Percentiles rank a stretch among this genome's conserved stretches.
These are phyloP conservation scores for Drosophila cognata DNA, from an alignment of 2,888 invertebrate genomes.

Conservation along the genomic window DNA sequence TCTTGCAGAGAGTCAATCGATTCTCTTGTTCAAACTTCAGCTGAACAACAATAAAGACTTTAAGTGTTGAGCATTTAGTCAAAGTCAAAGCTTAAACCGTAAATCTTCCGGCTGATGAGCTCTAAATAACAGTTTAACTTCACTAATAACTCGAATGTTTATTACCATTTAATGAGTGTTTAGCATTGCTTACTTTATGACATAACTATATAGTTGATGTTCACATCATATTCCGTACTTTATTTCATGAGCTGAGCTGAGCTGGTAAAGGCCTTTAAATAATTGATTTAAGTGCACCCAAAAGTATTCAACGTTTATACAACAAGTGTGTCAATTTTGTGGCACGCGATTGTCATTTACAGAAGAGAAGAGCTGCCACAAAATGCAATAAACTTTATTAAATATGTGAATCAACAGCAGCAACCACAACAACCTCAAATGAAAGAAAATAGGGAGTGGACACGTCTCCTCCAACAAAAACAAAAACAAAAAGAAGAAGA, in stretches of 20 bases:
- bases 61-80: neutral
- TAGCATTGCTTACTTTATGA: neutral
- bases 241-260: neutral
- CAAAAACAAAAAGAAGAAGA: neutral
- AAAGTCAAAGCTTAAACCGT: neutral
- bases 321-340: constrained; percentile 44
- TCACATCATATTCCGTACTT: neutral
- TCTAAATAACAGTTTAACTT: neutral
- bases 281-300: constrained; percentile 31
- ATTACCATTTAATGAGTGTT: neutral
- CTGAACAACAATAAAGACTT: neutral
- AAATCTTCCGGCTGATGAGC: neutral
- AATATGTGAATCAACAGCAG: constrained; percentile 22
- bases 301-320: constrained; percentile 10
- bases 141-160: neutral
- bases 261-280: constrained; percentile 23
- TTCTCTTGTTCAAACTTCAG: neutral
- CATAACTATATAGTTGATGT: neutral
- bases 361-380: neutral
- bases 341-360: constrained; percentile 49
- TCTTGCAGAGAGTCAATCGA: neutral
- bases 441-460: constrained; percentile 1
- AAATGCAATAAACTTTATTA: constrained; percentile 68
- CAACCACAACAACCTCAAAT: neutral
- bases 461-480: constrained; percentile 1